phyloP scores from a whole-genome alignment of 2,113 vertebrate genomes.

The Megaceryle torquata region DNA sequence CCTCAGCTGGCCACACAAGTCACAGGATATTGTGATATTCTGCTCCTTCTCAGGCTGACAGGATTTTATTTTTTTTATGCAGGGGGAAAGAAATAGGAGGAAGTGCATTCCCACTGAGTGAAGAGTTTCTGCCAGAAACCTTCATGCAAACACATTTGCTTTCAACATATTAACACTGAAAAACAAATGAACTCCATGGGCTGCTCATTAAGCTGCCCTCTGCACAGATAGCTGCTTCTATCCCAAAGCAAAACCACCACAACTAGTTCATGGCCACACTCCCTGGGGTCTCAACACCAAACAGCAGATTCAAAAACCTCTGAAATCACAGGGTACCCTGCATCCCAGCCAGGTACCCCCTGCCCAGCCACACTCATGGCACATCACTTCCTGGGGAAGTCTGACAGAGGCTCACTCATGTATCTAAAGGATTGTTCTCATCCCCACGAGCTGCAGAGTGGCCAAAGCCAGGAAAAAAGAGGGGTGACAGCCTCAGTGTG shows the following conservation, averaged over 20 bases:
- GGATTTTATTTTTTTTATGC: not conserved
- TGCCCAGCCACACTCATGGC: not conserved
- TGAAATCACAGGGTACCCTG: too few relatives aligned
- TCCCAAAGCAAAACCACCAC: not conserved
- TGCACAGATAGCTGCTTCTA: not conserved
- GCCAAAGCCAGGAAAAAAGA: not conserved
- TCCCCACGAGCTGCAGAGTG: not conserved
- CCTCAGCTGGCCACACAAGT: not conserved
- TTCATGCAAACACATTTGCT: not conserved
- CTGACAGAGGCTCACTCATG: rapidly evolving
- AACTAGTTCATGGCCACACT: not conserved
- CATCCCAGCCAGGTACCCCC: not conserved
- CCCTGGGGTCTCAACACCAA: not conserved
- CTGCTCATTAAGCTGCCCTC: not conserved
- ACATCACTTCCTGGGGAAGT: rapidly evolving
- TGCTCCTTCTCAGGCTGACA: not conserved
- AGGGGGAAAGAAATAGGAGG: not conserved
- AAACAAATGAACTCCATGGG: not conserved
- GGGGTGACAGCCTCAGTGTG: not conserved
- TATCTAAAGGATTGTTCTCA: not conserved
- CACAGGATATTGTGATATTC: not conserved
- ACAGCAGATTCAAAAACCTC: not conserved
- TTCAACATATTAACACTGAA: not conserved
- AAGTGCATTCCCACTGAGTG: not conserved
- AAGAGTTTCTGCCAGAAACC: not conserved